Base-by-base conservation (phyloP, 2,113 vertebrate genomes). In the Phaethon lepturus region DNA sequence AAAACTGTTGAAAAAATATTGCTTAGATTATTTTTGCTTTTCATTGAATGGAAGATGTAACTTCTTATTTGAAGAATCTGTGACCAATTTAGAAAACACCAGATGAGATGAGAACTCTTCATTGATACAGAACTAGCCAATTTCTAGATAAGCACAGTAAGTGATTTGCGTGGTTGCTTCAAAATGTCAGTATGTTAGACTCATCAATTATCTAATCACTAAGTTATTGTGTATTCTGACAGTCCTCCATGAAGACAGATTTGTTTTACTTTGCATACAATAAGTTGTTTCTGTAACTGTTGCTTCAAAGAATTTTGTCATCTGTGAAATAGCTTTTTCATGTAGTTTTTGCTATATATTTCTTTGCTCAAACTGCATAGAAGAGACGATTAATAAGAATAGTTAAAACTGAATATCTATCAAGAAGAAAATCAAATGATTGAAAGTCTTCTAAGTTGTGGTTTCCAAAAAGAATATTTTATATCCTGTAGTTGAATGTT, bases 191-290 rank as follows among this genome's bases (percentile, higher is more conserved):
- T 95, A 93, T 85, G 62, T 78, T 95, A 86, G 71, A 49, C 33
- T 86, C 52, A 42, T 93, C 74, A 88, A 4, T 91, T 96, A 86
- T 92, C 82, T 88, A 80, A 49, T 95, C 82, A 88, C 71, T 26
- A 84, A 71, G 55, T 81, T 91, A 50, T 88, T 96, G 83, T 75
- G 63, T 95, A 75, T 93, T 95, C 76, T 97, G 87, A 93, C 81
- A 95, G 53, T 95, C 24, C 40, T 86, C 35, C n/a, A 8, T 42
- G 38, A 95, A 87, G 64, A 95, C 87, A 97, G 95, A 94, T 90
- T 91, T 80, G 93, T 86, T 93, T 97, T 97, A 68, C 80, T 95
- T 90, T 95, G 84, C 85, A 77, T 95, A 92, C 76, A 95, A 81
- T 96, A 95, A 69, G 87, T 85, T 92, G 72, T 93, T 96, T 87